Conservation (phyloP, 2,888 invertebrate species). For the Neoascia interrupta region DNA sequence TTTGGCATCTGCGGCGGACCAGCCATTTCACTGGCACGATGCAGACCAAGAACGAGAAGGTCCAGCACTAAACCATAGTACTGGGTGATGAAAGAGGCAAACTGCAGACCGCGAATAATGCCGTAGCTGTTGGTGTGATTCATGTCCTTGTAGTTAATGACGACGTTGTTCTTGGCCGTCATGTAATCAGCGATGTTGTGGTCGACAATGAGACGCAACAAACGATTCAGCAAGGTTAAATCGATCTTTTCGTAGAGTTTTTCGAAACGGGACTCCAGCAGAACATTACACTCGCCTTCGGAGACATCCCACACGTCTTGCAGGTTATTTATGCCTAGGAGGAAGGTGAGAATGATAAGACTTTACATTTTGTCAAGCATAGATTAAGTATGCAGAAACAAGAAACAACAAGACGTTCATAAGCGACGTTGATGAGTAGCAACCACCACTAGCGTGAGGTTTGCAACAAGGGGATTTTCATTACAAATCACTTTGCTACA, state of each 20-base stretch:
- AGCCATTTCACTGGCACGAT: slow-evolving; percentile 99
- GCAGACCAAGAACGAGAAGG: slow-evolving; percentile 96
- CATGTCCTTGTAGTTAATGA: slow-evolving; percentile 99
- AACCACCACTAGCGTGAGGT: slow-evolving; percentile 83
- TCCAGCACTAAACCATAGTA: slow-evolving; percentile 99
- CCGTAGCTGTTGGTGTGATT: slow-evolving; percentile 99
- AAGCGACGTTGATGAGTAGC: slow-evolving; percentile 31
- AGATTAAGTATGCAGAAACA: not conserved
- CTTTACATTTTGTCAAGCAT: too few relatives aligned
- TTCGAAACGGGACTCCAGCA: slow-evolving; percentile 97
- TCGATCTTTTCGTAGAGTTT: slow-evolving; percentile 99
- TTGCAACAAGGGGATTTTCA: slow-evolving; percentile 86
- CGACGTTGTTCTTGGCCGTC: slow-evolving; percentile 99
- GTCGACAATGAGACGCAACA: slow-evolving; percentile 97
- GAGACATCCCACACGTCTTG: slow-evolving; percentile 99
- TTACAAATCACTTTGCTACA: slow-evolving; percentile 84
- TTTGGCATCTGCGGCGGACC: slow-evolving; percentile 99
- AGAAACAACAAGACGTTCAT: not conserved
- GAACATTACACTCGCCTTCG: slow-evolving; percentile 99
- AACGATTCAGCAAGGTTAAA: slow-evolving; percentile 96
- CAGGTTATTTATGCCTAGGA: slow-evolving; percentile 93
- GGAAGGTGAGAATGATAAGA: not conserved
- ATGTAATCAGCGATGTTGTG: slow-evolving; percentile 99
- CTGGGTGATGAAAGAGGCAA: slow-evolving; percentile 99
- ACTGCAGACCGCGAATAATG: slow-evolving; percentile 98